Base-by-base conservation (phyloP, 2,888 invertebrate species). In the Lydus trimaculatus region DNA sequence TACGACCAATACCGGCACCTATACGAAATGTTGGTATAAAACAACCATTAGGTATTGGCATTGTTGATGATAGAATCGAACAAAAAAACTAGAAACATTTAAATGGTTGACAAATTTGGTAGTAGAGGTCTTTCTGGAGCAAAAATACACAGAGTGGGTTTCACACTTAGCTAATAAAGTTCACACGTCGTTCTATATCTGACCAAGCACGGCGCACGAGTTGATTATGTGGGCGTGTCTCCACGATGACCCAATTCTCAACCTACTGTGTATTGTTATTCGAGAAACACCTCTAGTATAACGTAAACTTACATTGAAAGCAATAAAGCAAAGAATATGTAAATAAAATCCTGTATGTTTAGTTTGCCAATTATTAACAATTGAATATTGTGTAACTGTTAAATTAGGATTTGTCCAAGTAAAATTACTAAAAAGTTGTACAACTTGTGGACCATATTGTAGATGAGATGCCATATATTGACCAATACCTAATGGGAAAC, bases 11-110 rank as follows among this genome's bases (percentile, higher is more conserved):
- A 0, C 95, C 94, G 7, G 99, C 99, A 52, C 98, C 98, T 81
- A 98, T 94, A 85, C 98, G 96, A 85, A 99, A 98, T 2, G 97
- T 95, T 0, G 98, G 99, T 82, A 98, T 97, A 87, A 99, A 98
- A 75, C 96, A 94, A 43, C 99, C 99, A 15, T 95, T 95, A 0
- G 99, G 99, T 13, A 99, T 96, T 0, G 99, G 99, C 73, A 99
- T 91, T 0, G 99, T 98, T 64, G 97, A 96, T 39, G 96, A 94
- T 73, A 99, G 90, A 81, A 96, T 94, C 61, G 93, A 93, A 75
- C 95, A 91, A 79, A 96, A 87, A 84, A 94, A 96, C 95, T 97
- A 86, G 23, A 85, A 84, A 64, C 28, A 28, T 28, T 4, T n/a
- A n/a, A 28, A 28, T 28, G 2, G 28, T 28, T 28, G 28, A 28